A percentile compares a stretch with the other conserved stretches of the same genome.
phyloP scores from a whole-genome alignment of 2,797 vertebrate genomes.

The Tapera naevia region DNA sequence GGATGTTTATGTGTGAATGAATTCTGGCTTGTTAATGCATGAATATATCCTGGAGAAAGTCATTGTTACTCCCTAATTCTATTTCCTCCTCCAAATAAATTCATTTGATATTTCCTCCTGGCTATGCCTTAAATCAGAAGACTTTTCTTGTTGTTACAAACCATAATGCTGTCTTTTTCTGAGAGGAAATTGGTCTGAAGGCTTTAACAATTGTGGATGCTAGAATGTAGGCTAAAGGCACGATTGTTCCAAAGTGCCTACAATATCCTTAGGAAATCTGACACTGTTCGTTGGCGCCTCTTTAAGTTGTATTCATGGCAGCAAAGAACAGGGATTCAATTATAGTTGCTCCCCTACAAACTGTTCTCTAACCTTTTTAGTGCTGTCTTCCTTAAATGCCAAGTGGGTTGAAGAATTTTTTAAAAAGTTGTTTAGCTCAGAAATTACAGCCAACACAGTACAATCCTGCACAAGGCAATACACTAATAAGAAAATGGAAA shows the following conservation, averaged over 20 bases:
- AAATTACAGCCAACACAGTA: background rate
- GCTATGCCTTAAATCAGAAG: conserved; percentile 40
- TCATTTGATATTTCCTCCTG: conserved; percentile 36
- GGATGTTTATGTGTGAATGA: conserved; percentile 47
- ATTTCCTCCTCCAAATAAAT: conserved; percentile 56
- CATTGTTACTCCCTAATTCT: conserved; percentile 34
- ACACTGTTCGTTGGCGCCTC: background rate
- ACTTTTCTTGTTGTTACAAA: conserved; percentile 39
- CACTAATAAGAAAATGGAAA: background rate
- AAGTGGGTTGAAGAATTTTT: background rate
- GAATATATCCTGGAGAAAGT: conserved; percentile 34
- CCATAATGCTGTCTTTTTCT: conserved; percentile 6
- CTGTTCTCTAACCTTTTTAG: background rate
- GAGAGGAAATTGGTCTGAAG: conserved; percentile 34
- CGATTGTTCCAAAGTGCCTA: conserved; percentile 18
- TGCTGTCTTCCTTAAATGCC: background rate
- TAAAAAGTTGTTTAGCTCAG: background rate
- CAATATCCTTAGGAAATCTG: conserved; percentile 36
- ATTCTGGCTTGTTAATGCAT: conserved; percentile 33
- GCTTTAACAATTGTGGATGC: conserved; percentile 38
- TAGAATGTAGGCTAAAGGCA: conserved; percentile 33
- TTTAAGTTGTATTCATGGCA: background rate
- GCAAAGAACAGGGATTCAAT: conserved; percentile 31
- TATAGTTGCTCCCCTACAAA: background rate
- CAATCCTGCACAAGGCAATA: background rate